Evolutionary conservation across 2,113 vertebrate species (phyloP).

Genomic region (Anthoscopus minutus): DNA sequence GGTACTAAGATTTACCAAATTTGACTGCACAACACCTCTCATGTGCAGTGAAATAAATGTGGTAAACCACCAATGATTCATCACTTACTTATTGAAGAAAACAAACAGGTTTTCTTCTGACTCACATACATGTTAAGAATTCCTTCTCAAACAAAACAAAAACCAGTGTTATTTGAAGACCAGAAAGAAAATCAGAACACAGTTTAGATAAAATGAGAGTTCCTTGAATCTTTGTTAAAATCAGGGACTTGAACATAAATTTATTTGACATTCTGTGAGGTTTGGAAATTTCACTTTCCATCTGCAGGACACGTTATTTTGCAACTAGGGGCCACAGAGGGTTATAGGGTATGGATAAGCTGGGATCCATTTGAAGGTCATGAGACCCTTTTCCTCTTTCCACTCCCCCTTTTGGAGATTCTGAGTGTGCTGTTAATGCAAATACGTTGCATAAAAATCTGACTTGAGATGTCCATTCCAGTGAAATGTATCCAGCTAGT

Average conservation of each 20-base stretch:
- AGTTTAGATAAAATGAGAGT: background rate
- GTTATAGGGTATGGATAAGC: background rate
- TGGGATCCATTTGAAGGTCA: background rate
- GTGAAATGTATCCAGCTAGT: background rate
- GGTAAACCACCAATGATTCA: slow-evolving; percentile 44
- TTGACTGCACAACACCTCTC: background rate
- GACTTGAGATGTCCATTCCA: background rate
- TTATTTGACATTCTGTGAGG: background rate
- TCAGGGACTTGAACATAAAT: background rate
- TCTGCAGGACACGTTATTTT: background rate
- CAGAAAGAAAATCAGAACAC: background rate
- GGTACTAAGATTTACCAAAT: background rate
- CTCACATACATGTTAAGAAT: background rate
- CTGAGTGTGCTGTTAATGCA: background rate
- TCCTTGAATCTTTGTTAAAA: background rate
- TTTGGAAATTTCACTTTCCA: background rate
- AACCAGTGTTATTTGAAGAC: background rate
- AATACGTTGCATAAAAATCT: background rate
- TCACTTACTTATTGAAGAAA: slow-evolving; percentile 7
- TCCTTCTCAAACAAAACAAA: slow-evolving; percentile 3
- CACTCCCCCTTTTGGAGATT: background rate
- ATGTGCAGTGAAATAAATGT: slow-evolving; percentile 31
- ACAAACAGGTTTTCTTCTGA: slow-evolving; percentile 48
- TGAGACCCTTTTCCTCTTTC: background rate
- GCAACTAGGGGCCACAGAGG: background rate